A percentile compares a stretch with the other conserved stretches of the same genome.
These are phyloP conservation scores for Agriopis aurantiaria DNA, from an alignment of 2,888 invertebrate species.

Conservation along the genomic window DNA sequence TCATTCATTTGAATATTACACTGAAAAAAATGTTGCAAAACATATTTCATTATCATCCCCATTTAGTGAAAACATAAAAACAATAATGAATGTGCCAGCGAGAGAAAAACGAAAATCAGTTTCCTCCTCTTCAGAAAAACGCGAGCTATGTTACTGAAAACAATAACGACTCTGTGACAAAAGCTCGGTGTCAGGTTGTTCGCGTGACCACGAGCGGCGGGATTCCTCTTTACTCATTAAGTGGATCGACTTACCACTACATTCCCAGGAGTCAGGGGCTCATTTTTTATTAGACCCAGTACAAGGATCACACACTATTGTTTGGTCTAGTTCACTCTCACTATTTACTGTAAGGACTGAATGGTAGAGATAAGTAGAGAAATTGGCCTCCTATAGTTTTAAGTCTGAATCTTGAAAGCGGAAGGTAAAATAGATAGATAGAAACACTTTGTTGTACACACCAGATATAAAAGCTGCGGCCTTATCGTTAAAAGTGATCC, in stretches of 20 bases:
- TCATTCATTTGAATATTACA: no score
- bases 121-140: no score
- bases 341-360: background rate
- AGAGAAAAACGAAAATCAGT: no score
- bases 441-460: no score
- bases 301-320: slow-evolving; percentile 50
- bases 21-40: no score
- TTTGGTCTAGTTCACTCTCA: slow-evolving; percentile 44
- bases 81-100: no score
- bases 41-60: no score
- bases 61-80: no score
- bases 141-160: slow-evolving; percentile 19
- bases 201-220: slow-evolving; percentile 74
- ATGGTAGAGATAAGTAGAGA: background rate
- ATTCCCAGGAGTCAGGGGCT: slow-evolving; percentile 67
- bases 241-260: slow-evolving; percentile 75
- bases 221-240: slow-evolving; percentile 72
- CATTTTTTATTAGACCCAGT: slow-evolving; percentile 66
- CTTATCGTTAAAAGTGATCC: no score
- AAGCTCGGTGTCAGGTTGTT: slow-evolving; percentile 73
- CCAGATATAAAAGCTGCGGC: no score
- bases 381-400: no score
- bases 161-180: slow-evolving; percentile 18
- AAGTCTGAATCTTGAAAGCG: background rate
- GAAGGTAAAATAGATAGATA: background rate